Evolutionary conservation across 1,140 invertebrate species (phyloP).

Genomic region (Zophobas morio): DNA sequence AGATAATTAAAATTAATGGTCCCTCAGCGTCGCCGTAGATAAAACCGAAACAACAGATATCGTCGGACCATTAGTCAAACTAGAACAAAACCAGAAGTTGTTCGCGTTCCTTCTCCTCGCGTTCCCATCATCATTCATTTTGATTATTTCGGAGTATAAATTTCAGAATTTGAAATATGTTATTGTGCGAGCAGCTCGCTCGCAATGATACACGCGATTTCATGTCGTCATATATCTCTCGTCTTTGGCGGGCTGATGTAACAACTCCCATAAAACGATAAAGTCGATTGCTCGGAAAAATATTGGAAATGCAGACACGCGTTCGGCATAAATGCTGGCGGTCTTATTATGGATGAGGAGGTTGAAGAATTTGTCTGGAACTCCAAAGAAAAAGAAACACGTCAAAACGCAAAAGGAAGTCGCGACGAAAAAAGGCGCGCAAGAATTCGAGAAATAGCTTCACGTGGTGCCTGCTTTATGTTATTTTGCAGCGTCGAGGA

Average conservation of each 20-base stretch:
- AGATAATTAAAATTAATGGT: constrained; percentile 1
- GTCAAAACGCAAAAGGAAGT: too few relatives aligned
- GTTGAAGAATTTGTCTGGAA: not conserved
- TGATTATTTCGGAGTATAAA: not conserved
- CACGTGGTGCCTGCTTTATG: too few relatives aligned
- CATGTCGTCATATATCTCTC: constrained; percentile 45
- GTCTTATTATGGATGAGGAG: not conserved
- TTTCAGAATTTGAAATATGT: constrained; percentile 11
- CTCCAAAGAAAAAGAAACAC: too few relatives aligned
- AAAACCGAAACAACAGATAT: not conserved
- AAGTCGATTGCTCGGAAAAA: constrained; percentile 23
- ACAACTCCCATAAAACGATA: constrained; percentile 42
- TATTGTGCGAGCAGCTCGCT: constrained; percentile 16
- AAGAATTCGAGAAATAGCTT: too few relatives aligned
- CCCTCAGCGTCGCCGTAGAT: not conserved
- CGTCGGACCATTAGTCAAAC: not conserved
- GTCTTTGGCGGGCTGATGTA: constrained; percentile 45
- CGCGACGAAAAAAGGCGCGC: too few relatives aligned
- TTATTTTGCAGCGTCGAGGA: too few relatives aligned
- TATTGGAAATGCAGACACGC: constrained; percentile 16
- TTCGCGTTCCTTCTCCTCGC: not conserved
- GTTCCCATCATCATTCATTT: not conserved
- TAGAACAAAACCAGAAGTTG: not conserved
- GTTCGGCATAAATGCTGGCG: not conserved
- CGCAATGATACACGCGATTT: constrained; percentile 44